Evolutionary conservation across 1,140 invertebrate genomes (phyloP).

Genomic region (Spodoptera frugiperda): DNA sequence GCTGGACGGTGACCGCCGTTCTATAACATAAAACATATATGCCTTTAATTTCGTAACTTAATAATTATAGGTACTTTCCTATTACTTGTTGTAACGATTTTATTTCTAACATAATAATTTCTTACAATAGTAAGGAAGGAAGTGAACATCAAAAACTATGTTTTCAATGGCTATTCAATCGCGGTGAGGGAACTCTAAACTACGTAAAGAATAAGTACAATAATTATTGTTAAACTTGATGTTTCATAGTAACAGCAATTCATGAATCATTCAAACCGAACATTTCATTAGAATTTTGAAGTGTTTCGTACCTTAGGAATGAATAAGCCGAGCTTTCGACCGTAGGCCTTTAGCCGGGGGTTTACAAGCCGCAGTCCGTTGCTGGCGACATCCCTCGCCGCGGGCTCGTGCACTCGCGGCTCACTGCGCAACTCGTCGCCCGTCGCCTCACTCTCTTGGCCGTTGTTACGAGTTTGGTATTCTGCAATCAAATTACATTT

Average conservation of each 20-base stretch:
- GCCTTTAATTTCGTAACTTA: no score
- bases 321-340: conserved; percentile 79
- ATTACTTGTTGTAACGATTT: no score
- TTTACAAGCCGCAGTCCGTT: conserved; percentile 72
- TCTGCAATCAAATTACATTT: conserved; percentile 39
- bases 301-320: conserved; percentile 80
- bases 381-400: conserved; percentile 49
- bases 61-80: no score
- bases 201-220: no score
- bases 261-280: not conserved
- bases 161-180: no score
- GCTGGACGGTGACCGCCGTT: conserved; percentile 61
- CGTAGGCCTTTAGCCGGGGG: conserved; percentile 72
- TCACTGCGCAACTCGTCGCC: conserved; percentile 51
- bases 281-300: not conserved
- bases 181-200: no score
- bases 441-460: conserved; percentile 57
- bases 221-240: no score
- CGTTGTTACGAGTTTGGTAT: conserved; percentile 56
- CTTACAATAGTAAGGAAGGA: no score
- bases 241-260: not conserved
- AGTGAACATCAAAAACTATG: no score
- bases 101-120: no score
- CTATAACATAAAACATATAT: conserved; percentile 51
- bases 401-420: conserved; percentile 49